Base-by-base conservation (phyloP, 2,113 vertebrate species). In the Meriones unguiculatus region DNA sequence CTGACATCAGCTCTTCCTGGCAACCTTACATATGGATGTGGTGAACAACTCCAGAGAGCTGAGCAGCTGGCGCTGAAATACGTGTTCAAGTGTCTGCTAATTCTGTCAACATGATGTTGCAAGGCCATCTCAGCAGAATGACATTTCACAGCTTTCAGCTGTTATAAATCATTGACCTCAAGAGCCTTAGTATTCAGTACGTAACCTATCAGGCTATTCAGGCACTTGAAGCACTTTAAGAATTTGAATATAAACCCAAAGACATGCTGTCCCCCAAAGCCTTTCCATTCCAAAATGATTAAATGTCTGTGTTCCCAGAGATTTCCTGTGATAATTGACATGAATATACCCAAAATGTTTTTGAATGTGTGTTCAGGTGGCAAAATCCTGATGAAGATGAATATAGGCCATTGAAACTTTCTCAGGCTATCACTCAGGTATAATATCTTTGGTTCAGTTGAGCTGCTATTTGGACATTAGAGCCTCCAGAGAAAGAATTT, bases 141-240 rank as follows among this genome's bases (percentile, higher is more conserved):
- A 82, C 87, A 92, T 94, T 98, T 98, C 96, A 96, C 89, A 96
- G 81, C 90, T 98, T 98, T 97, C 97, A 97, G 96, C 89, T 96
- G 88, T 91, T 46, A 92, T 98, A 96, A 97, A 88, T 97, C 96
- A 97, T 97, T 95, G 90, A 67, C 73, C 85, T 87, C 88, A 95
- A 97, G 97, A 98, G 94, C 94, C 95, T 96, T 90, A 94, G 41
- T 87, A 95, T 97, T 96, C 95, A 97, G 67, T 93, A 95, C 81
- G 94, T 94, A 92, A 97, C 98, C 90, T 77, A 96, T 98, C 97
- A 98, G 95, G 89, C 57, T 94, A 94, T 38, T 9, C 13, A 90
- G 89, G 94, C 82, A 93, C 57, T 97, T 98, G 87, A 94, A 82
- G 87, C 94, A 84, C 67, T 96, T 96, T 94, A 97, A 97, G 54